Evolutionary conservation across 2,113 vertebrate genomes (phyloP), one percentile per base, ranked within the genome.

Genomic region (Tautogolabrus adspersus): DNA sequence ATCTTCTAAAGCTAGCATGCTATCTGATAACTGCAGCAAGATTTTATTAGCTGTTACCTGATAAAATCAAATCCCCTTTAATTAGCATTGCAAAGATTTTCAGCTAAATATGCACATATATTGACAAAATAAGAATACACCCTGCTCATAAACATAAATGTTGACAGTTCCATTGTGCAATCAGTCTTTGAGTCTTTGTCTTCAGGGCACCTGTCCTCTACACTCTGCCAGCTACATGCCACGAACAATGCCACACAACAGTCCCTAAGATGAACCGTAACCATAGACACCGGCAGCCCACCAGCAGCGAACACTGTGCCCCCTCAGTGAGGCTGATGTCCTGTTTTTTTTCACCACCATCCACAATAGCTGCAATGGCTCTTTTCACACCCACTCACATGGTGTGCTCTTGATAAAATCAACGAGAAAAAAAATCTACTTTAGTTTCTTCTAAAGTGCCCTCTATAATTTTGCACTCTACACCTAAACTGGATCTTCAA

Each of bases 221-320:
- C 3, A 2, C 42, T 34, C 40, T 74, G 84, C 86, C 83, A 82
- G 70, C 40, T 58, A 51, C 34, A 63, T 37, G 54, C 61, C 67
- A 79, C 55, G 67, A 83, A 73, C 76, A 78, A 61, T 72, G 62
- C 18, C 30, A 34, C 72, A 66, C 69, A 69, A 58, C 51, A 57
- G 75, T 51, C 56, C 58, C 69, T 21, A 65, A 68, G 74, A 85
- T 62, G 52, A 61, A 74, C 44, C 62, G 21, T 91, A 79, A 88
- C 87, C 88, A 87, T 82, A 84, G 84, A 78, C 81, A 88, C 79
- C 34, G 59, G 78, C 69, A 87, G 65, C 72, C 72, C 70, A 82
- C 64, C 85, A 42, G 47, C 63, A 77, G 72, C 71, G 61, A 87
- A 78, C 70, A 68, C 70, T 58, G 74, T 57, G 57, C 60, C 74